Evolutionary conservation across 1,140 invertebrate genomes (phyloP), one percentile per base, ranked within the genome.

Genomic region (Plectrocnemia conspersa): DNA sequence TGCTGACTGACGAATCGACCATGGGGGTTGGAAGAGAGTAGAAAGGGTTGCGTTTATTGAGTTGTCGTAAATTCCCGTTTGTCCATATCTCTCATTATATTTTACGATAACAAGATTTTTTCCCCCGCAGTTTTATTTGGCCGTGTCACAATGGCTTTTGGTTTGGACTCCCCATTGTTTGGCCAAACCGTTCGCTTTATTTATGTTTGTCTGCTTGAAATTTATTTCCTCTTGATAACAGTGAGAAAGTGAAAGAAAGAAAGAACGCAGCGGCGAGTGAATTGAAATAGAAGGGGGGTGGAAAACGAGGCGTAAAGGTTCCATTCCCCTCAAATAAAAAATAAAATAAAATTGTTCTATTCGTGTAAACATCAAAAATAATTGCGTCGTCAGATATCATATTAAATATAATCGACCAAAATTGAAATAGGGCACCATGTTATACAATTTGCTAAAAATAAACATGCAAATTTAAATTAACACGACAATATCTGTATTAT

Each of bases 151-250:
- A 50, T 50, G 47, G 47, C 47, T 50, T 50, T 50, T 29, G 25
- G 11, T 25, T 23, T 13, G 46, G 47, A 38, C 38, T 19, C 6
- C 32, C 46, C 47, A 50, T 50, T 50, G 47, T 50, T 38, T 38
- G 33, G 19, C 21, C n/a, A 11, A 27, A 33, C 29, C 22, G 29
- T 29, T 38, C 47, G 22, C 1, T 50, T 50, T 50, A 50, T 50
- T 50, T 50, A 50, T 50, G 47, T 50, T 50, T 50, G 33, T n/a
- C 33, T 50, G 47, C 33, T 50, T 22, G 33, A 38, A 50, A 50
- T 50, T 50, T 50, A 50, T 50, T 50, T 50, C 29, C 47, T 18
- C 33, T 38, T 23, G 47, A 50, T 50, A 38, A 18, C 33, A 24
- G 5, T 18, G 32, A 27, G 33, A 50, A 45, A 45, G 21, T 7